A percentile compares a stretch with the other conserved stretches of the same genome.
These are phyloP conservation scores for Drosophila falleni DNA, from an alignment of 2,888 invertebrate genomes.

Conservation along the genomic window DNA sequence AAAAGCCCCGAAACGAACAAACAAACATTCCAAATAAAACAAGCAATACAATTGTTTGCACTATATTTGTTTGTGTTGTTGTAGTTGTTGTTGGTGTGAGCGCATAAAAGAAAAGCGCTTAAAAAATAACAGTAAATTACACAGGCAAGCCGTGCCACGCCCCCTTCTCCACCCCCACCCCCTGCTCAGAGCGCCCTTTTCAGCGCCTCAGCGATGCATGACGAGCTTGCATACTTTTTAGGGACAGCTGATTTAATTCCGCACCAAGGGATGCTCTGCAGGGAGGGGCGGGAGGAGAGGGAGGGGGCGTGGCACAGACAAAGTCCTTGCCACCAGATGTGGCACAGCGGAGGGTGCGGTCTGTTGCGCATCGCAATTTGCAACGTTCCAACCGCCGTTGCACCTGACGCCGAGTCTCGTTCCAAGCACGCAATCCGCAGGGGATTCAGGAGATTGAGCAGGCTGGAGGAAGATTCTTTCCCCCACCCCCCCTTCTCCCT, in stretches of 20 bases:
- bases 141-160: constrained; percentile 59
- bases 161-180: neutral
- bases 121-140: constrained; percentile 79
- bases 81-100: constrained; percentile 38
- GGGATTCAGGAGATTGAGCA: neutral
- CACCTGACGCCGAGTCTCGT: constrained; percentile 46
- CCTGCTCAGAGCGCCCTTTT: constrained; percentile 18
- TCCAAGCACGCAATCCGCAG: constrained; percentile 38
- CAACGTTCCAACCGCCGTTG: constrained; percentile 48
- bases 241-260: constrained; percentile 76
- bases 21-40: constrained; percentile 64
- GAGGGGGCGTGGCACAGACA: constrained; percentile 3
- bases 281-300: neutral
- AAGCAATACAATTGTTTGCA: constrained; percentile 65
- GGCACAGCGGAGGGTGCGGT: constrained; percentile 17
- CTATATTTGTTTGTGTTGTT: constrained; percentile 18
- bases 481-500: neutral
- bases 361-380: constrained; percentile 52
- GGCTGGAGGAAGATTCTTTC: neutral
- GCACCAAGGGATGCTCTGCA: constrained; percentile 38
- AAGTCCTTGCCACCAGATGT: constrained; percentile 38
- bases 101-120: constrained; percentile 74
- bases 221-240: constrained; percentile 77
- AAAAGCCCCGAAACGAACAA: constrained; percentile 27
- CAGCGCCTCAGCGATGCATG: constrained; percentile 63